Evolutionary conservation across 2,888 invertebrate species (phyloP), one percentile per base, ranked within the genome.

Genomic region (Eupsilia transversa): DNA sequence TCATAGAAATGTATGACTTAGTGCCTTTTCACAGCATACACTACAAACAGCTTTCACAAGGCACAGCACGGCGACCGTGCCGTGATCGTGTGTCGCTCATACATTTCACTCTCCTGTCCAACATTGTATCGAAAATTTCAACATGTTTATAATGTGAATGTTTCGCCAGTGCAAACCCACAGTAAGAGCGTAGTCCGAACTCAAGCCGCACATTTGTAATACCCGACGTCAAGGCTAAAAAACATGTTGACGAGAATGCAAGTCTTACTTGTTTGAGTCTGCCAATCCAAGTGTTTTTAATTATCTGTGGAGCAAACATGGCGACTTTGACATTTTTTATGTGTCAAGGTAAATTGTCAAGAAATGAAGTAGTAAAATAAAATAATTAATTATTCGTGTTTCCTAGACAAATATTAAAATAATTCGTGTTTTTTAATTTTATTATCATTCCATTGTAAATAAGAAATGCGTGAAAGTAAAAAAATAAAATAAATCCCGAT

Each of bases 341-440:
- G 89, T 93, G 93, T 93, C 93, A 94, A 92, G 93, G 91, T 91
- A 88, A 91, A 89, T 89, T 91, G 91, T 90, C 92, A 90, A 89
- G 79, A 82, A 81, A 89, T 88, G 68, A 68, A 82, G 68, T 67
- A 68, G 81, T 84, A 46, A 82, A 86, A 70, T 81, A 52, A 46
- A 72, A 81, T 77, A 68, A 70, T 65, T 66, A 72, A 74, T 63
- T 66, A 65, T 41, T 80, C 74, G 79, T 79, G 86, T 41, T 66
- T 75, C 2, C 3, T 73, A 59, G 3, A n/a, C n/a, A 60, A 78
- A 59, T 79, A 74, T 66, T 57, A 64, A 71, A 74, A 38, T 69
- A 64, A 54, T 67, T 46, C 27, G 46, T 74, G 71, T 63, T 65
- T 76, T 74, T 67, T 63, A 57, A 43, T 65, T 67, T 60, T 30